These are phyloP conservation scores for Yponomeuta plumbellus DNA, from an alignment of 2,888 invertebrate species.

Conservation along the genomic window DNA sequence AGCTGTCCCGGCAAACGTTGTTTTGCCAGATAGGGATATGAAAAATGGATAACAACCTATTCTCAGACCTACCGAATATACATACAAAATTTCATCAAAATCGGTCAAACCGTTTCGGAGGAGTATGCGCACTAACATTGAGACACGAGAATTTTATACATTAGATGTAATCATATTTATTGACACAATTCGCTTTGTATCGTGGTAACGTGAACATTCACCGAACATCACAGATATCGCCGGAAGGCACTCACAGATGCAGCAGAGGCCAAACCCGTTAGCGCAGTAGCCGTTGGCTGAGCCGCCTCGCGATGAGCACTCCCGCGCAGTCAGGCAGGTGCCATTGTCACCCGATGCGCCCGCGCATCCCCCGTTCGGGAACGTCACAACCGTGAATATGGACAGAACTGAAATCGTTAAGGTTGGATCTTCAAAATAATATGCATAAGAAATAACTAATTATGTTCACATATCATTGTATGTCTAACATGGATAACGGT, in stretches of 20 bases:
- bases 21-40: no score
- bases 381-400: constrained; percentile 86
- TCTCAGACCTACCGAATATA: no score
- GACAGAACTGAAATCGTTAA: constrained; percentile 81
- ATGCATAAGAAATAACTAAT: background rate
- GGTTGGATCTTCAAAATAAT: background rate
- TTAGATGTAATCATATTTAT: no score
- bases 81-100: no score
- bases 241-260: constrained; percentile 79
- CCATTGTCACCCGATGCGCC: constrained; percentile 88
- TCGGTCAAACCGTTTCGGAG: no score
- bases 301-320: constrained; percentile 84
- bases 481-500: background rate
- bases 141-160: no score
- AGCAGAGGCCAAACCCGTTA: constrained; percentile 85
- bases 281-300: constrained; percentile 87
- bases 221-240: background rate
- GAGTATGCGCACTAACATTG: no score
- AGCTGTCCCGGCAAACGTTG: no score
- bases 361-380: constrained; percentile 85
- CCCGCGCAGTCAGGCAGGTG: constrained; percentile 84
- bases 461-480: no score
- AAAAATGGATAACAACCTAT: no score
- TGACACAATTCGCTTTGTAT: no score
- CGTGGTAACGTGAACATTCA: background rate